phyloP scores from a whole-genome alignment of 2,888 invertebrate genomes.

The Eristalis arbustorum region DNA sequence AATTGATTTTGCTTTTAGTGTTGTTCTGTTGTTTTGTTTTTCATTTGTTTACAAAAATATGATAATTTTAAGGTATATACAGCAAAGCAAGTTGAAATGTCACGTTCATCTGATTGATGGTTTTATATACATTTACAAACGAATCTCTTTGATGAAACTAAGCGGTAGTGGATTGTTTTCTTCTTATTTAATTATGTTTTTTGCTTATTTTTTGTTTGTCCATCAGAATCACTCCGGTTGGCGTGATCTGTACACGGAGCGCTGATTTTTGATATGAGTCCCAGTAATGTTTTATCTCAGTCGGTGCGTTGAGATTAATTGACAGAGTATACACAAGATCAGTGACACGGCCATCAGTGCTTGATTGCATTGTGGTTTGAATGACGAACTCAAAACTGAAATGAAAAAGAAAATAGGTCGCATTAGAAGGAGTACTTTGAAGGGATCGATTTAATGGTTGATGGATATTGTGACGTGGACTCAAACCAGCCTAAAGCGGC shows the following conservation, averaged over 20 bases:
- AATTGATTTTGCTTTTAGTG: background rate
- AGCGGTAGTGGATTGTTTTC: background rate
- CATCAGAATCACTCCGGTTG: background rate
- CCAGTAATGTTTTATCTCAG: conserved; percentile 56
- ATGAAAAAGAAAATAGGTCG: conserved; percentile 18
- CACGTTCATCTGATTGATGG: conserved; percentile 4
- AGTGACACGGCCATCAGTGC: conserved; percentile 45
- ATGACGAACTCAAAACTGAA: conserved; percentile 71
- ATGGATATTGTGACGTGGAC: no score
- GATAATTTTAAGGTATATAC: conserved; percentile 54
- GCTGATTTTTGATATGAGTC: background rate
- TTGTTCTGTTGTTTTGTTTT: background rate
- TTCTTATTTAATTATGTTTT: background rate
- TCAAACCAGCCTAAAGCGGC: no score
- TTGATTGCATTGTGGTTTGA: conserved; percentile 39
- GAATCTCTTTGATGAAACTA: background rate
- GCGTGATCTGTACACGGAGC: conserved; percentile 42
- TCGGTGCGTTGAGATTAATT: conserved; percentile 46
- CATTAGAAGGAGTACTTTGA: background rate
- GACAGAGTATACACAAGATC: conserved; percentile 57
- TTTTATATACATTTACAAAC: conserved; percentile 31
- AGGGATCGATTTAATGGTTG: no score
- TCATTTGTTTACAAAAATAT: conserved; percentile 53
- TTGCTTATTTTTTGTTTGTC: background rate
- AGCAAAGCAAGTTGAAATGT: conserved; percentile 37